Base-by-base conservation (phyloP, 2,888 invertebrate species). In the Pteria penguin region DNA sequence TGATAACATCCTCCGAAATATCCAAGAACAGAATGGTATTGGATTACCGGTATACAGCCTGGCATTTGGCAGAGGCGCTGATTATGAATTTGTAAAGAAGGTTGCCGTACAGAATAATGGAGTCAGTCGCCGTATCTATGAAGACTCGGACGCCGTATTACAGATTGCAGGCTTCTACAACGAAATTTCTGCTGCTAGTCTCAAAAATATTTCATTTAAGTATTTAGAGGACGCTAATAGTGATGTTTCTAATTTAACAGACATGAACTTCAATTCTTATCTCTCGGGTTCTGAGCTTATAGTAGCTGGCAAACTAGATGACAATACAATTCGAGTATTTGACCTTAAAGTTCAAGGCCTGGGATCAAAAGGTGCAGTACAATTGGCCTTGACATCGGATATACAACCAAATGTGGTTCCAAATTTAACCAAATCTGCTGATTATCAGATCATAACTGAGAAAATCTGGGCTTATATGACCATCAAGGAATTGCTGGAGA, bases 51-150 rank as follows among this genome's bases (percentile, higher is more conserved):
- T 88, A 5, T 87, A 84, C 69, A 80, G 82, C 11, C 76, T 88
- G 8, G 86, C 85, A 0, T 88, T 88, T 68, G 88, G 88, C 5
- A 29, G 65, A 36, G 71, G 79, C 24, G 86, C 86, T 14, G 88
- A 88, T 66, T 87, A 80, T 65, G 79, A 84, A n/a, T 69, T 88
- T 27, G 79, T 84, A 4, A 86, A 86, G 72, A 84, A 75, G 61
- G 45, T 86, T n/a, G 79, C 95, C 0, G 92, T 94, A 18, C 94
- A 94, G 74, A 95, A 95, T 91, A 93, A 93, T 36, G 96, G 95
- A 3, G 94, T 95, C 90, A 94, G 95, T 85, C 93, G 95, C 2
- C 94, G 95, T 90, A 95, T 96, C 82, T 95, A 95, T 91, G 95
- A 95, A 90, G 95, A 94, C 18, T 94, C 95, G 0, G 95, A 95